These are phyloP conservation scores for Sycophila texana DNA, from an alignment of 2,888 invertebrate species.

Conservation along the genomic window DNA sequence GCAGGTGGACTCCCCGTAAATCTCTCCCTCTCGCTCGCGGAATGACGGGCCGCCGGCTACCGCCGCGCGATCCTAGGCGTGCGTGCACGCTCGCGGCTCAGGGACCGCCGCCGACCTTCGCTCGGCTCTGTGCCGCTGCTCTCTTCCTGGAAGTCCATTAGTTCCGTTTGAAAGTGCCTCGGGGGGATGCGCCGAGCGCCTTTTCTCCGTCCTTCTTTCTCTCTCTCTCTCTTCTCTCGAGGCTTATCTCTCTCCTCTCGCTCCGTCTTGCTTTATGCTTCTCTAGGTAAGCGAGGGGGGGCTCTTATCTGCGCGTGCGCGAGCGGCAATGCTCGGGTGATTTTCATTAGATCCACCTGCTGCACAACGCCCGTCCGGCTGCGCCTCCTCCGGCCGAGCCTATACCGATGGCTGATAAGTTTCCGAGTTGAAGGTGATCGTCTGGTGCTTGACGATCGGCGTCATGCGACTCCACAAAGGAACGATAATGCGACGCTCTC, in stretches of 20 bases:
- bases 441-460: no score
- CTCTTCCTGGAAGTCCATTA: constrained; percentile 57
- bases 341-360: constrained; percentile 54
- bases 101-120: constrained; percentile 11
- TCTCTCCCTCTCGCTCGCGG: constrained; percentile 26
- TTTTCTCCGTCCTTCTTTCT: no score
- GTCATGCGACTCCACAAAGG: no score
- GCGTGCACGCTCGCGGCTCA: neutral
- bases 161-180: constrained; percentile 52
- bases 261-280: constrained; percentile 37
- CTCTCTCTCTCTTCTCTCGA: neutral
- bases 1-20: constrained; percentile 55
- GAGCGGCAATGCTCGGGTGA: constrained; percentile 22
- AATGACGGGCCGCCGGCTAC: constrained; percentile 41
- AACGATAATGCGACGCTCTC: no score
- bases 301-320: neutral
- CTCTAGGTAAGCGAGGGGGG: constrained; percentile 1
- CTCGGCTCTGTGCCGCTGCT: constrained; percentile 9
- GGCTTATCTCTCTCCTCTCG: neutral
- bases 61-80: constrained; percentile 19
- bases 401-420: no score
- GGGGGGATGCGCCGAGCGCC: neutral
- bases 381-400: neutral
- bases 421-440: no score
- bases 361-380: neutral